Evolutionary conservation across 2,797 vertebrate genomes (phyloP).

Genomic region (Muscicapa comitata): DNA sequence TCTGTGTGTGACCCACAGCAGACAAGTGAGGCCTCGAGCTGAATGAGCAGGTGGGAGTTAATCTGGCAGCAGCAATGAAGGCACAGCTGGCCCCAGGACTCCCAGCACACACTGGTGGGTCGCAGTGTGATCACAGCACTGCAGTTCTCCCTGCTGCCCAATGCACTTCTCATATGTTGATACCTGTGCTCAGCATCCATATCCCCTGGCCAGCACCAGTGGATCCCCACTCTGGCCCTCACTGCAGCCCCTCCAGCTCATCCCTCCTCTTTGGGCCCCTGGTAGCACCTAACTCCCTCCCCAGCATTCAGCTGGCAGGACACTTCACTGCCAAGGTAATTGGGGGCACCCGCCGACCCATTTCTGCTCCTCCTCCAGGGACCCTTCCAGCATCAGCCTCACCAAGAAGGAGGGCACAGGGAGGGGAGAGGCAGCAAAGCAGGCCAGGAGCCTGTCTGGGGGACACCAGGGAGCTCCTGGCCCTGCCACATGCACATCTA

Average conservation of each 20-base stretch:
- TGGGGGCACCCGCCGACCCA: neutral
- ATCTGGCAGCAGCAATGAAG: neutral
- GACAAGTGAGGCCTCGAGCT: accelerated
- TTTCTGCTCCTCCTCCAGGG: slow-evolving; percentile 5
- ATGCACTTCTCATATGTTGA: neutral
- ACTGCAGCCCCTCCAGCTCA: neutral
- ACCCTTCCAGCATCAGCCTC: neutral
- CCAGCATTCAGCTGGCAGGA: neutral
- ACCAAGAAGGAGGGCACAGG: neutral
- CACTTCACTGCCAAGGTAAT: neutral
- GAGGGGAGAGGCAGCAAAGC: slow-evolving; percentile 12
- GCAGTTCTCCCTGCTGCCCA: neutral
- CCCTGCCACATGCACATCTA: neutral
- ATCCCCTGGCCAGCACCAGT: neutral
- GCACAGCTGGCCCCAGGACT: neutral
- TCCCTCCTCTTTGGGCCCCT: neutral
- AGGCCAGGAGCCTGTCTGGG: neutral
- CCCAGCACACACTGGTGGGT: slow-evolving; percentile 15
- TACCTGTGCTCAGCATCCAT: neutral
- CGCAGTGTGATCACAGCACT: neutral
- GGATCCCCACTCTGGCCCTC: neutral
- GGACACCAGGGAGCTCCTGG: neutral
- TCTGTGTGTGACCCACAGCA: neutral
- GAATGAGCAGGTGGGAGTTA: neutral
- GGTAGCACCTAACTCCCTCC: neutral